Conservation (phyloP, 2,888 invertebrate species). For the Pachycephus smyrnensis region DNA sequence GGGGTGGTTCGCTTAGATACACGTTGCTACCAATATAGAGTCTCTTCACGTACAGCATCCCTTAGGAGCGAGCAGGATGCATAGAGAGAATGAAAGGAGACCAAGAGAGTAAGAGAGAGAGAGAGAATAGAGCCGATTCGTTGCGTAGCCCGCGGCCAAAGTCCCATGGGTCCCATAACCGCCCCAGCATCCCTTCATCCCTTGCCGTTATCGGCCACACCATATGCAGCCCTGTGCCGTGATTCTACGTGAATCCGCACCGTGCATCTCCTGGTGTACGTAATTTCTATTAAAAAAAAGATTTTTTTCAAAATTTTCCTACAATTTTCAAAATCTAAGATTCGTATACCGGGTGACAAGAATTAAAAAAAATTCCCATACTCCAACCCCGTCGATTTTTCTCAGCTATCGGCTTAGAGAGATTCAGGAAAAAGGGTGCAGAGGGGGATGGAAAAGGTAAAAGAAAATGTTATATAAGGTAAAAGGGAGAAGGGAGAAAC, state of each 20-base stretch:
- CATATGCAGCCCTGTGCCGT: conserved; percentile 42
- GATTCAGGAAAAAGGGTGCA: too few relatives aligned
- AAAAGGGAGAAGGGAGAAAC: conserved; percentile 17
- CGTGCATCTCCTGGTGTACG: not conserved
- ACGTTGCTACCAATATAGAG: too few relatives aligned
- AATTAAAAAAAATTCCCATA: too few relatives aligned
- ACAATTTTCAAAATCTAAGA: not conserved
- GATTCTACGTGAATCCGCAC: conserved; percentile 1
- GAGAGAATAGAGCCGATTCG: conserved; percentile 24
- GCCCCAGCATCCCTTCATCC: conserved; percentile 41
- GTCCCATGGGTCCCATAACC: conserved; percentile 63
- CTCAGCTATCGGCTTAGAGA: too few relatives aligned
- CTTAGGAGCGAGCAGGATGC: not conserved
- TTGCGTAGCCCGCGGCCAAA: conserved; percentile 54
- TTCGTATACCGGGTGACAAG: too few relatives aligned
- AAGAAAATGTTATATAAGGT: too few relatives aligned
- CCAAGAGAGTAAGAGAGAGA: conserved; percentile 9
- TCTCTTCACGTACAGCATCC: too few relatives aligned
- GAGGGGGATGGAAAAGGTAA: too few relatives aligned
- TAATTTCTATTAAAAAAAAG: not conserved
- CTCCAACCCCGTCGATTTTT: too few relatives aligned
- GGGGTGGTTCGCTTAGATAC: too few relatives aligned
- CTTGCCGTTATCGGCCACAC: conserved; percentile 44
- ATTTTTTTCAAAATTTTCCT: not conserved
- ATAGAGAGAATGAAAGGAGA: not conserved